These are phyloP conservation scores for Aethes cnicana DNA, from an alignment of 2,888 invertebrate genomes.

Conservation along the genomic window DNA sequence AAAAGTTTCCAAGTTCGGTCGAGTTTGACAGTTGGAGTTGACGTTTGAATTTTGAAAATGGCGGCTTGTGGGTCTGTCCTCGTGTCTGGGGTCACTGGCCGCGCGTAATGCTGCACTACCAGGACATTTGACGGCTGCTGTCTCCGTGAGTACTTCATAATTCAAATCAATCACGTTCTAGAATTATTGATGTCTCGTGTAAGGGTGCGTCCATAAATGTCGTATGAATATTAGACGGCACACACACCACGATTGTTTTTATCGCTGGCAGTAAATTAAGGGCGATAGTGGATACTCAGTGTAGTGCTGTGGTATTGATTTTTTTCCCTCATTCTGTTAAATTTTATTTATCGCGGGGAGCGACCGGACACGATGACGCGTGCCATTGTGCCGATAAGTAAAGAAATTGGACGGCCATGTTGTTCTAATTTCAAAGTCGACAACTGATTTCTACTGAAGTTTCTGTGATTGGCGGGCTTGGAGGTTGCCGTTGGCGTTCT, in stretches of 20 bases:
- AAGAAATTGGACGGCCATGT: constrained; percentile 39
- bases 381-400: constrained; percentile 33
- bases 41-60: constrained; percentile 69
- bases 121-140: constrained; percentile 76
- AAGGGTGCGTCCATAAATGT: constrained; percentile 61
- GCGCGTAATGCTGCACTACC: constrained; percentile 69
- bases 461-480: too few relatives aligned
- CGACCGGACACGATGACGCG: constrained; percentile 64
- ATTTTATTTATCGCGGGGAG: constrained; percentile 81
- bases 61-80: constrained; percentile 72
- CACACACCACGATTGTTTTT: constrained; percentile 67
- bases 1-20: constrained; percentile 47
- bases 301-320: constrained; percentile 75
- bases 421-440: constrained; percentile 17
- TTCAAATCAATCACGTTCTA: constrained; percentile 43
- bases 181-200: constrained; percentile 66
- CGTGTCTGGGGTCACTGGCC: constrained; percentile 52
- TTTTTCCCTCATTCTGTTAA: constrained; percentile 82
- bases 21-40: constrained; percentile 66
- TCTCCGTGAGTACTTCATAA: constrained; percentile 67
- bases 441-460: constrained; percentile 1
- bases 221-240: constrained; percentile 69
- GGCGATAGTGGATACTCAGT: constrained; percentile 73
- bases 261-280: constrained; percentile 76
- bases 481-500: too few relatives aligned